Percentiles rank a stretch among this genome's conserved stretches.
phyloP scores from a whole-genome alignment of 2,888 invertebrate species.

The Eupithecia centaureata region DNA sequence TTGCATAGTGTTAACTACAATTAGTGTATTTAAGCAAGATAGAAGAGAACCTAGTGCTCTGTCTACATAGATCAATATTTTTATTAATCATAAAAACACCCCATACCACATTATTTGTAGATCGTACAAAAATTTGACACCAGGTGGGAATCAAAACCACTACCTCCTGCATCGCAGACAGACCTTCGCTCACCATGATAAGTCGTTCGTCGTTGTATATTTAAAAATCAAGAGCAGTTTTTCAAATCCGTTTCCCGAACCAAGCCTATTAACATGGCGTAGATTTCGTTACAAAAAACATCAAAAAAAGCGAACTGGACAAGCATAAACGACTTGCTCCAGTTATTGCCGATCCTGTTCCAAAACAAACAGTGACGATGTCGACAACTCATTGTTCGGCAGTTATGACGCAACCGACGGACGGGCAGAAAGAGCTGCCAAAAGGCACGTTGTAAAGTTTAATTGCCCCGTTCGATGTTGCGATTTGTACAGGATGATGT shows the following conservation, averaged over 20 bases:
- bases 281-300: slow-evolving; percentile 23
- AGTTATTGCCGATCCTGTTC: slow-evolving; percentile 60
- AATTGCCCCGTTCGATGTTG: slow-evolving; percentile 49
- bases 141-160: no score
- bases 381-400: slow-evolving; percentile 49
- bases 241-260: neutral
- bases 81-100: no score
- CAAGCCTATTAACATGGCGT: neutral
- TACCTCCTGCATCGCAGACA: no score
- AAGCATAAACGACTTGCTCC: slow-evolving; percentile 56
- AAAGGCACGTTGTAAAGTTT: slow-evolving; percentile 63
- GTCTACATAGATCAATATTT: no score
- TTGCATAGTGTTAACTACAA: no score
- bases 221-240: neutral
- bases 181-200: no score
- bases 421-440: slow-evolving; percentile 62
- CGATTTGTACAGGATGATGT: slow-evolving; percentile 56
- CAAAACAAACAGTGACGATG: slow-evolving; percentile 63
- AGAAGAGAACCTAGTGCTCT: no score
- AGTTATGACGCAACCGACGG: slow-evolving; percentile 56
- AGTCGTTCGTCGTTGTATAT: neutral
- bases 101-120: no score
- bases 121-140: no score
- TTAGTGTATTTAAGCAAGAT: no score
- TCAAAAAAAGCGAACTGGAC: slow-evolving; percentile 20